Evolutionary conservation across 1,140 invertebrate genomes (phyloP).

Genomic region (Stegodyphus dumicola): DNA sequence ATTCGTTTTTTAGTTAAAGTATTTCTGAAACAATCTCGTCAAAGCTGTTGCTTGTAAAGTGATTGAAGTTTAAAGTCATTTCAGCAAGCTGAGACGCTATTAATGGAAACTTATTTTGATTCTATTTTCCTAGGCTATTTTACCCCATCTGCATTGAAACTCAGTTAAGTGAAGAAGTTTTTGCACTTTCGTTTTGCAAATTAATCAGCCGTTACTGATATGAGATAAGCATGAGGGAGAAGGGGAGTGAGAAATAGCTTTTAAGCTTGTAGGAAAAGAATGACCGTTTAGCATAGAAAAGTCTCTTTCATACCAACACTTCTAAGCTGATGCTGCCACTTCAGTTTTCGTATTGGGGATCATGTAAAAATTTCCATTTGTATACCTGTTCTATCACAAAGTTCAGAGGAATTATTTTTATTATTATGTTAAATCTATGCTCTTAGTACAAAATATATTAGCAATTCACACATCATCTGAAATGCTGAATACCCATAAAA

Average conservation of each 20-base stretch:
- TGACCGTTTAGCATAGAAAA: conserved; percentile 36
- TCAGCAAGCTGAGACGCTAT: conserved; percentile 41
- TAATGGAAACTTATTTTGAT: conserved; percentile 20
- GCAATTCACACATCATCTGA: no score
- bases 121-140: conserved; percentile 18
- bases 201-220: conserved; percentile 33
- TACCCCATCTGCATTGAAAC: conserved; percentile 1
- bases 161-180: conserved; percentile 8
- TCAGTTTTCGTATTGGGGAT: neutral
- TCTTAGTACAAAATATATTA: no score
- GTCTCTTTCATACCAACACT: conserved; percentile 23
- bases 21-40: conserved; percentile 4
- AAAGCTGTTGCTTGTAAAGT: conserved; percentile 27
- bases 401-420: no score
- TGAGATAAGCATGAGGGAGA: conserved; percentile 24
- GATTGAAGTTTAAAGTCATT: conserved; percentile 38
- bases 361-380: no score
- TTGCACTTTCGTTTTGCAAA: conserved; percentile 22
- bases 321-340: conserved; percentile 27
- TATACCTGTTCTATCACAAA: no score
- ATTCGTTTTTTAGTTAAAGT: neutral
- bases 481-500: no score
- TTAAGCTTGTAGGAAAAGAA: conserved; percentile 35
- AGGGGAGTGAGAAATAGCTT: conserved; percentile 7
- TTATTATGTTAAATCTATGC: no score